Conservation (phyloP, 1,140 invertebrate species). For the Listronotus oregonensis region DNA sequence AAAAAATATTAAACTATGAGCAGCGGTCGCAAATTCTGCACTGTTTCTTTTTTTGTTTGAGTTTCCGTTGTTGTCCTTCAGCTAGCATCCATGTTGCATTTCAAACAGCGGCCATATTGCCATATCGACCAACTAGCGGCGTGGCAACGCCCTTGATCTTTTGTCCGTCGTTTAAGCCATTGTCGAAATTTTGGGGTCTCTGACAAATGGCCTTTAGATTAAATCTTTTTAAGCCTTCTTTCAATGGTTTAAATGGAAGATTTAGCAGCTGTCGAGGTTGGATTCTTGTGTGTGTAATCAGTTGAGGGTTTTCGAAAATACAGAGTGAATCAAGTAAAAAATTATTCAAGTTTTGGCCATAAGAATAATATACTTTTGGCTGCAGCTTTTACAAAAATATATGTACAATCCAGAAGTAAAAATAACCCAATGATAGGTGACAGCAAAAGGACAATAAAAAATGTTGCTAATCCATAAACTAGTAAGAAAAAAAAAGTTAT, state of each 20-base stretch:
- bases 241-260: slow-evolving; percentile 20
- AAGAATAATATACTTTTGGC: too few relatives aligned
- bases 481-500: too few relatives aligned
- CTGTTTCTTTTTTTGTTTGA: slow-evolving; percentile 36
- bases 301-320: slow-evolving; percentile 7
- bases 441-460: too few relatives aligned
- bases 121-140: slow-evolving; percentile 37
- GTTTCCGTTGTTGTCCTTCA: slow-evolving; percentile 14
- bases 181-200: slow-evolving; percentile 24
- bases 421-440: too few relatives aligned
- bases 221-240: slow-evolving; percentile 27
- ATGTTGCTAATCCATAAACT: too few relatives aligned
- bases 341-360: too few relatives aligned
- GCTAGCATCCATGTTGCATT: slow-evolving; percentile 6
- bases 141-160: slow-evolving; percentile 38
- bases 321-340: slow-evolving; percentile 12
- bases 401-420: too few relatives aligned
- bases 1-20: slow-evolving; percentile 11
- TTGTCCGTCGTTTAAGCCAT: slow-evolving; percentile 23
- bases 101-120: slow-evolving; percentile 28
- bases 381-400: too few relatives aligned
- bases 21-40: slow-evolving; percentile 26
- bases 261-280: slow-evolving; percentile 24
- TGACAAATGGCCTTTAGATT: slow-evolving; percentile 24
- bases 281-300: slow-evolving; percentile 13